Evolutionary conservation across 2,888 invertebrate genomes (phyloP), one percentile per base, ranked within the genome.

Genomic region (Busseola fusca): DNA sequence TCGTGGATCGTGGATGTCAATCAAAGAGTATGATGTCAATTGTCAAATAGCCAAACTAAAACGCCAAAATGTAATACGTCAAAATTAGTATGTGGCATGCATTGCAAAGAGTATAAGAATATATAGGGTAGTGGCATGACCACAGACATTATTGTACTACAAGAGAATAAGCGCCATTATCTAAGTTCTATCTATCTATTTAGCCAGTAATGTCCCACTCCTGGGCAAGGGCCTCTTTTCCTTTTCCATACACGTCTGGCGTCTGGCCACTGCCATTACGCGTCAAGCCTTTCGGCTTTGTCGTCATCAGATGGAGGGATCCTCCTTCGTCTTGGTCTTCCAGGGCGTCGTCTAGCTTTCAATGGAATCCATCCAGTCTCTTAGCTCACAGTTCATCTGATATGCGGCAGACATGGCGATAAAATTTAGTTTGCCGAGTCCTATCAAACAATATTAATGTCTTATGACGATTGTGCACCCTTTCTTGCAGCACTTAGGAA

Each of bases 1-100:
- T 21, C 68, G 4, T 25, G 18, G n/a, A n/a, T n/a, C n/a, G n/a
- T n/a, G n/a, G n/a, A n/a, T n/a, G n/a, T n/a, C n/a, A n/a, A n/a
- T n/a, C n/a, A n/a, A n/a, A n/a, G n/a, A n/a, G n/a, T n/a, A n/a
- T n/a, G 10, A 64, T n/a, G 59, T 65, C 66, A 65, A 40, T 9
- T n/a, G 14, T 4, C 25, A 18, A 21, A 65, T 42, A 9, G 50
- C 18, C 50, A 30, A 69, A 68, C 16, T 37, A n/a, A 69, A 27
- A 70, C 45, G 69, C 57, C 69, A 71, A 71, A 40, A 40, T 42
- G 34, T 34, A 34, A 34, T 6, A 34, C 45, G 69, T 70, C 69
- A 71, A 71, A 40, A 40, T 50, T 30, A 21, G 0, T n/a, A 70
- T n/a, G 57, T 48, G 66, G 66, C 48, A 34, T 34, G 5, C 2